Evolutionary conservation across 2,113 vertebrate species (phyloP), one percentile per base, ranked within the genome.

Genomic region (Maccullochella peelii): DNA sequence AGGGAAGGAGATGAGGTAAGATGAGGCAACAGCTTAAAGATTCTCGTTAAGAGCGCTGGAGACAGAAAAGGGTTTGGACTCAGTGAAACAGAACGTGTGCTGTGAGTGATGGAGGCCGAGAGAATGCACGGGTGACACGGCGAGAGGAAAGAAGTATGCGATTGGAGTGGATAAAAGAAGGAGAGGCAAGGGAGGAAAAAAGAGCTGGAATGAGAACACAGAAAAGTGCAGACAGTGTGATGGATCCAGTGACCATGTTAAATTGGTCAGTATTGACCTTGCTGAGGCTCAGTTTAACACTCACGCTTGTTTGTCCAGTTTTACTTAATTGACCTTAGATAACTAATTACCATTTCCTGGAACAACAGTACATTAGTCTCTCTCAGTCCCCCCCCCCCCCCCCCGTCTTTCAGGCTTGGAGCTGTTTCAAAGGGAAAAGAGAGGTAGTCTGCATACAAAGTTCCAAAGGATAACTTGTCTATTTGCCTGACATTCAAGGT

Each of bases 271-370:
- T 92, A 91, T 94, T 94, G 89, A 92, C 89, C 88, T 85, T 65
- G 86, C 83, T 36, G 85, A 79, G 77, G 77, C 86, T 88, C 86
- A 59, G 81, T 88, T 92, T 93, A 92, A 95, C 93, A 95, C 92
- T 89, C 91, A 83, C 88, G 91, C 90, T 91, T 92, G 94, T 94
- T 94, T 94, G 93, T 94, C 90, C 91, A 94, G 89, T 92, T 91
- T 95, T 92, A 94, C 90, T 93, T 94, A 95, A 95, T 95, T 95
- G 93, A 95, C 85, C 87, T 44, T 66, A 79, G 90, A 92, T 93
- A 95, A 95, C 86, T 94, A 89, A 95, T 94, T 92, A 88, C 79
- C 30, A 77, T 82, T 87, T 93, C 91, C 88, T 81, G 90, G 92
- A 94, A 92, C 73, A 81, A 69, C 77, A 88, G 75, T 15, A 57